Conservation (phyloP, 2,888 invertebrate species). For the Anthrax anthrax region DNA sequence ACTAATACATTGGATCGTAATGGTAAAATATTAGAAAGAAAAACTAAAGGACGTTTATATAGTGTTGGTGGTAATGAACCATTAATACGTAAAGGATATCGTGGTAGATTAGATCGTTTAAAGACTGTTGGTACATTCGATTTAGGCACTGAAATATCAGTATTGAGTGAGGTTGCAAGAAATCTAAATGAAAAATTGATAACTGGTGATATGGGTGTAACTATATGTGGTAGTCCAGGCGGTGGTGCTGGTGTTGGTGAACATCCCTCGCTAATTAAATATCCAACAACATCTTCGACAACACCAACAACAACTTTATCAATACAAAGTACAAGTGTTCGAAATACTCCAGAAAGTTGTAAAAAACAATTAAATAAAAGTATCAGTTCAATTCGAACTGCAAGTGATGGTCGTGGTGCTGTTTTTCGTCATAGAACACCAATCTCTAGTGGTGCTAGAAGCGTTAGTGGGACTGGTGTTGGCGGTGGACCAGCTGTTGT, state of each 20-base stretch:
- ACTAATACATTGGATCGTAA: constrained; percentile 7
- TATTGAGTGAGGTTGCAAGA: constrained; percentile 12
- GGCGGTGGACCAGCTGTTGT: not conserved
- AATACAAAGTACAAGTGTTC: constrained; percentile 1
- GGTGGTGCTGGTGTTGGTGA: no score
- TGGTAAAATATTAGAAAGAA: constrained; percentile 12
- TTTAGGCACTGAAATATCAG: constrained; percentile 15
- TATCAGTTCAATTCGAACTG: not conserved
- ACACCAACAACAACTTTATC: not conserved
- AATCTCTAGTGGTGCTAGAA: not conserved
- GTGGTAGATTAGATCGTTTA: constrained; percentile 15
- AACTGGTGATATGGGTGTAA: constrained; percentile 6
- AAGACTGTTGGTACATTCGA: constrained; percentile 18
- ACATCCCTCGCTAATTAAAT: not conserved
- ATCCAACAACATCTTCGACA: not conserved
- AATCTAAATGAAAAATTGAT: constrained; percentile 14
- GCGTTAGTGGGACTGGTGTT: not conserved
- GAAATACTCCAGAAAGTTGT: constrained; percentile 8
- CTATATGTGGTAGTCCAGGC: not conserved
- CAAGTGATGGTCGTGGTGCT: not conserved
- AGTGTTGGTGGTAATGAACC: constrained; percentile 17
- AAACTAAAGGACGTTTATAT: constrained; percentile 15
- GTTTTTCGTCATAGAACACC: not conserved
- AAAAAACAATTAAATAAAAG: constrained; percentile 5
- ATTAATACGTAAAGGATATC: constrained; percentile 8